Conservation (phyloP, 2,113 vertebrate genomes). For the Hydropotes inermis region DNA sequence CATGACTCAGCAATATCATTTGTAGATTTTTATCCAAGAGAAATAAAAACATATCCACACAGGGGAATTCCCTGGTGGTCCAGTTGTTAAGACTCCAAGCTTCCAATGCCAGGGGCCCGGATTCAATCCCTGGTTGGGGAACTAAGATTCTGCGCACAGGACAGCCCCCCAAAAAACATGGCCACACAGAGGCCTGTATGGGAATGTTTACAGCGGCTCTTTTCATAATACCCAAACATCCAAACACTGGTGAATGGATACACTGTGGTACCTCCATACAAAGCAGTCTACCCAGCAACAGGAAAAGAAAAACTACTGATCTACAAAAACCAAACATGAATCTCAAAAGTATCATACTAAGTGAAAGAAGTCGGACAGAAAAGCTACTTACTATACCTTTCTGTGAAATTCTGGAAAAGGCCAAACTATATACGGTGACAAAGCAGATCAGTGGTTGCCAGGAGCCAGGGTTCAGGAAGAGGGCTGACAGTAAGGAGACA, state of each 20-base stretch:
- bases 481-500: not conserved
- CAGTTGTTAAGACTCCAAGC: not conserved
- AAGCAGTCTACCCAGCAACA: not conserved
- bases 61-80: not conserved
- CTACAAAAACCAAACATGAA: not conserved
- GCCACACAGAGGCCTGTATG: not conserved
- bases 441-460: not conserved
- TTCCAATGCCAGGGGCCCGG: not conserved
- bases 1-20: not conserved
- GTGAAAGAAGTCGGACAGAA: not conserved
- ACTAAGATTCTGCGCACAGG: not conserved
- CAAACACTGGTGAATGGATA: not conserved
- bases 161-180: not conserved
- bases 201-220: not conserved
- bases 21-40: not conserved
- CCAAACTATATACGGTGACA: not conserved
- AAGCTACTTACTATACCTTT: not conserved
- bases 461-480: not conserved
- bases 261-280: not conserved
- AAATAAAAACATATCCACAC: not conserved
- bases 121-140: not conserved
- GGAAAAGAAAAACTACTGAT: not conserved
- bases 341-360: not conserved
- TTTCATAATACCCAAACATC: not conserved
- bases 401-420: not conserved